Evolutionary conservation across 2,888 invertebrate genomes (phyloP).

Genomic region (Harpalus rufipes): DNA sequence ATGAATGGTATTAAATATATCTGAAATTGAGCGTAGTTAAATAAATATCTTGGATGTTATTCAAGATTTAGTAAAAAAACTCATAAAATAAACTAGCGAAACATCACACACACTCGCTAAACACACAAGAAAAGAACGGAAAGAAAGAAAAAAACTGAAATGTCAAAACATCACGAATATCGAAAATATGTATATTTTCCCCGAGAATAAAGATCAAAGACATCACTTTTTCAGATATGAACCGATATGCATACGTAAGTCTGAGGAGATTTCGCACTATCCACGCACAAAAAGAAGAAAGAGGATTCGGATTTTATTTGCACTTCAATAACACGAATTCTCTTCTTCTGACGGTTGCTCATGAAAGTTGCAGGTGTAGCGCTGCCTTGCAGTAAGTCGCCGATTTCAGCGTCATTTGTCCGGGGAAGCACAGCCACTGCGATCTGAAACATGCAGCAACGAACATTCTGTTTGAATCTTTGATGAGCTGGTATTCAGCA

Average conservation of each 20-base stretch:
- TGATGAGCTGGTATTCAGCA: constrained; percentile 58
- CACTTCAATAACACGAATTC: constrained; percentile 59
- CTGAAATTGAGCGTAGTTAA: constrained; percentile 12
- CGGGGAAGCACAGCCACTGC: constrained; percentile 3
- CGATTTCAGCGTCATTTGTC: constrained; percentile 49
- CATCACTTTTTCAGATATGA: constrained; percentile 57
- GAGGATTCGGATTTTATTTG: constrained; percentile 56
- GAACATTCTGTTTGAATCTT: constrained; percentile 55
- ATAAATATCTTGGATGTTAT: constrained; percentile 21
- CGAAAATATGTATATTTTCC: constrained; percentile 65
- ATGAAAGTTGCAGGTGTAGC: constrained; percentile 60
- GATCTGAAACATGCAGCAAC: constrained; percentile 56
- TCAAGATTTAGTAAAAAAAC: constrained; percentile 14
- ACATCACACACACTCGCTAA: constrained; percentile 39
- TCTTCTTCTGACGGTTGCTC: constrained; percentile 33
- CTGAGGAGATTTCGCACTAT: constrained; percentile 52
- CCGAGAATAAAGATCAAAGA: constrained; percentile 64
- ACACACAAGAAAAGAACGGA: constrained; percentile 25
- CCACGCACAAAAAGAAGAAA: constrained; percentile 50
- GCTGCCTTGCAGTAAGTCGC: constrained; percentile 62
- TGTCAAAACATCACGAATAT: constrained; percentile 64
- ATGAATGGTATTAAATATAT: constrained; percentile 56
- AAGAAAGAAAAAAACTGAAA: constrained; percentile 56
- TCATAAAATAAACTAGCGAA: constrained; percentile 43
- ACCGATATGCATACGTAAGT: constrained; percentile 62